Evolutionary conservation across 2,888 invertebrate species (phyloP).

Genomic region (Hartigia nigra): DNA sequence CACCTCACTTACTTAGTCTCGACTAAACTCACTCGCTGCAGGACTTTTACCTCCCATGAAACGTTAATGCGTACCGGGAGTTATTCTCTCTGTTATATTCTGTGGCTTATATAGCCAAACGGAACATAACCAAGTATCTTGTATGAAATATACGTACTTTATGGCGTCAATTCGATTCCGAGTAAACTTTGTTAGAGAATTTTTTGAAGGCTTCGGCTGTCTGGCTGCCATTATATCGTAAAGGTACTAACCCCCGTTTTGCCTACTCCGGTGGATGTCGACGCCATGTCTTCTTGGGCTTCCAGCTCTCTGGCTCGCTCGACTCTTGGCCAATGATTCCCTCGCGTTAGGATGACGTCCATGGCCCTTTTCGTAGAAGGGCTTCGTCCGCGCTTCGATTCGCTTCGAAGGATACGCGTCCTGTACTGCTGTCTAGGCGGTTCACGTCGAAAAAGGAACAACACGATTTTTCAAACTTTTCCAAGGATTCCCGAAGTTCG

Average conservation of each 20-base stretch:
- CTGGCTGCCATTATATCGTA: slow-evolving; percentile 44
- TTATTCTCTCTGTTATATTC: neutral
- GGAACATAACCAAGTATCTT: neutral
- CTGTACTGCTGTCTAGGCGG: neutral
- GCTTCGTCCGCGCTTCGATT: neutral
- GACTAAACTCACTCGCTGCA: slow-evolving; percentile 32
- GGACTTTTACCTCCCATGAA: neutral
- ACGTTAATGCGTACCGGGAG: neutral
- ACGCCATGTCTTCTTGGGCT: slow-evolving; percentile 33
- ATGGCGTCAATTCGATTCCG: neutral
- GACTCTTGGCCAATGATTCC: slow-evolving; percentile 24
- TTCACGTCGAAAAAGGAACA: neutral
- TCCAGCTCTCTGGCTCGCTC: slow-evolving; percentile 16
- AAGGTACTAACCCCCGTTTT: slow-evolving; percentile 31
- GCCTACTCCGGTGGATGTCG: slow-evolving; percentile 31
- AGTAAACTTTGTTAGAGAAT: neutral
- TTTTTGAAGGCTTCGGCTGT: neutral
- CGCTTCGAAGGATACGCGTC: neutral
- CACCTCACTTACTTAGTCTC: slow-evolving; percentile 38
- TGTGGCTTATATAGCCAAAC: neutral
- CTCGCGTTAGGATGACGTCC: slow-evolving; percentile 11
- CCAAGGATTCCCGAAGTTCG: slow-evolving; percentile 20
- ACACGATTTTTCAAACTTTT: neutral
- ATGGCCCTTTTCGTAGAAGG: neutral
- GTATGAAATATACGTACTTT: neutral